A percentile compares a stretch with the other conserved stretches of the same genome.
Conservation (phyloP, 2,888 invertebrate genomes). For the Idaea straminata region DNA sequence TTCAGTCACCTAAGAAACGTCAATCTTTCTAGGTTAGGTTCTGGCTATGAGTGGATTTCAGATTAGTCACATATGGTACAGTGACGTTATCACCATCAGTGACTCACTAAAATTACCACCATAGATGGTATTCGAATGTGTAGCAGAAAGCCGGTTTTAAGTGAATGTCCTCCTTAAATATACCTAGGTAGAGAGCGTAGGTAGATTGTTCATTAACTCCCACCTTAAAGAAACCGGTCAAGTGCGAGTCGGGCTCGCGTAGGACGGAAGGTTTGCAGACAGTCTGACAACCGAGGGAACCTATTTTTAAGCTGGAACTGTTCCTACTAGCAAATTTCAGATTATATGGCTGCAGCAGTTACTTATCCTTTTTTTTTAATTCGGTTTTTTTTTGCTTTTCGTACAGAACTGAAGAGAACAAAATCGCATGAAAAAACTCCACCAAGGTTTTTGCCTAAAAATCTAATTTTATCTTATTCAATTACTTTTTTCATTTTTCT, state of each 20-base stretch:
- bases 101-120: conserved; percentile 28
- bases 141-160: conserved; percentile 24
- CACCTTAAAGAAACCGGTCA: neutral
- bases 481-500: neutral
- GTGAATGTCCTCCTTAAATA: conserved; percentile 13
- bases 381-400: neutral
- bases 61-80: conserved; percentile 16
- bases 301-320: no score
- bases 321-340: no score
- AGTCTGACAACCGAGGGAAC: no score
- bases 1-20: neutral
- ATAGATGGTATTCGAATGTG: conserved; percentile 33
- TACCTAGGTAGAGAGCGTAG: neutral
- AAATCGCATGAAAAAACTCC: neutral
- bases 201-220: neutral
- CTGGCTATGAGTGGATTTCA: conserved; percentile 6
- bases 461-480: neutral
- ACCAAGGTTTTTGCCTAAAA: neutral
- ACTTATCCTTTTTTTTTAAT: no score
- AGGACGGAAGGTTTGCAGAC: no score
- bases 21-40: neutral
- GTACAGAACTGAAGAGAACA: neutral
- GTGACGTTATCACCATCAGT: conserved; percentile 24
- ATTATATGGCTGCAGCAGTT: no score
- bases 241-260: neutral